Conservation (phyloP, 2,888 invertebrate genomes). For the Cephus runcator region DNA sequence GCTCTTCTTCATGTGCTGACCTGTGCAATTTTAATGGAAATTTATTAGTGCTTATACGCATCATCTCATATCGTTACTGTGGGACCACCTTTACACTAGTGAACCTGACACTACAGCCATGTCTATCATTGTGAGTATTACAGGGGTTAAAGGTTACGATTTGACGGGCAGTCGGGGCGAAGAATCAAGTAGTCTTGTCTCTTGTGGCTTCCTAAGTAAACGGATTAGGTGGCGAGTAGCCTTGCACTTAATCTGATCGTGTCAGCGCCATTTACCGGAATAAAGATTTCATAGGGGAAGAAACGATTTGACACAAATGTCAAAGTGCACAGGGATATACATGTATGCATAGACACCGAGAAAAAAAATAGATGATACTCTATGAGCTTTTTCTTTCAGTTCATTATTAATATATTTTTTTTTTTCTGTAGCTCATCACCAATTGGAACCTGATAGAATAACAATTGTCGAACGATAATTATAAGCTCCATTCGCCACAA, state of each 20-base stretch:
- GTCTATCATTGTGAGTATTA: background rate
- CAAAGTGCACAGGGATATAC: too few relatives aligned
- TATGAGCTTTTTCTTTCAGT: background rate
- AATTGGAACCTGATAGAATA: background rate
- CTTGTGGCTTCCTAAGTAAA: constrained; percentile 33
- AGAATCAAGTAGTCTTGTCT: constrained; percentile 26
- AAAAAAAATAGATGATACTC: background rate
- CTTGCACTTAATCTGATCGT: constrained; percentile 17
- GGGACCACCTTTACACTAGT: background rate
- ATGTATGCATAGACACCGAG: background rate
- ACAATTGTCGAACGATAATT: background rate
- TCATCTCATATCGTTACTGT: background rate
- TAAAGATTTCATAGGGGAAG: background rate
- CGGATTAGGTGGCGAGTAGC: constrained; percentile 26
- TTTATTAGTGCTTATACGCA: background rate
- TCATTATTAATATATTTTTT: background rate
- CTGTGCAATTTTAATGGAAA: constrained; percentile 66
- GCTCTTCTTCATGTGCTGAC: constrained; percentile 89
- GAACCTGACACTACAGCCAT: background rate
- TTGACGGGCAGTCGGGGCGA: constrained; percentile 18
- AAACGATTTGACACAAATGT: background rate
- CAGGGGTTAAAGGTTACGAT: background rate
- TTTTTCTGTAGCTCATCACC: too few relatives aligned
- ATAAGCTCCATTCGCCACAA: background rate
- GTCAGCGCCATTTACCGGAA: constrained; percentile 3